Evolutionary conservation across 2,113 vertebrate genomes (phyloP), one percentile per base, ranked within the genome.

Genomic region (Gambusia affinis): DNA sequence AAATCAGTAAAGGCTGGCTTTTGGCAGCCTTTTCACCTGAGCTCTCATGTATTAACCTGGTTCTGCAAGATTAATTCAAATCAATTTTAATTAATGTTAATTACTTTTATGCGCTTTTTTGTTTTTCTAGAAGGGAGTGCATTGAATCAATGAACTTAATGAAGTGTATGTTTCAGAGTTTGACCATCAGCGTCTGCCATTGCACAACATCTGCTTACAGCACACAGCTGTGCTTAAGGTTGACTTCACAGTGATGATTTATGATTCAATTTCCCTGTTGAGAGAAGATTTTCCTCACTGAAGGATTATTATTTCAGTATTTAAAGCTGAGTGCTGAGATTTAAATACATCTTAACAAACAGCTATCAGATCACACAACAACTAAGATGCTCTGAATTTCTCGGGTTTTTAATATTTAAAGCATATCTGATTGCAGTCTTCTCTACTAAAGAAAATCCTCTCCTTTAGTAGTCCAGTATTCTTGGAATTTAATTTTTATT

Each of bases 41-140:
- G 39, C 68, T 79, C 68, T 78, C 74, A 69, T 62, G 78, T 72
- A 76, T 79, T 70, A 75, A 66, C 72, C 69, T 73, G 63, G 76
- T 87, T 91, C 81, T 60, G 61, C 89, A 74, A 82, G 82, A 94
- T 93, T 92, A 86, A 91, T 89, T 83, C 67, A 42, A 83, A 88
- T 95, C 93, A 87, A 92, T 93, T 88, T 88, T 90, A 90, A 92
- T 94, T 93, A 91, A 89, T 89, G 81, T 60, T 76, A 82, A 91
- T 93, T 90, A 74, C 91, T 92, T 82, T 74, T 44, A 42, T 74
- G 76, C 71, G 42, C 57, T 54, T 82, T 76, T 75, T 84, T 73
- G 80, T 80, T 37, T 67, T 28, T 62, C 81, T 80, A 73, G 64
- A 57, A 76, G 81, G 81, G 76, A 87, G 64, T 68, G 33, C 68